Base-by-base conservation (phyloP, 2,797 vertebrate species). In the Rhynchonycteris naso region DNA sequence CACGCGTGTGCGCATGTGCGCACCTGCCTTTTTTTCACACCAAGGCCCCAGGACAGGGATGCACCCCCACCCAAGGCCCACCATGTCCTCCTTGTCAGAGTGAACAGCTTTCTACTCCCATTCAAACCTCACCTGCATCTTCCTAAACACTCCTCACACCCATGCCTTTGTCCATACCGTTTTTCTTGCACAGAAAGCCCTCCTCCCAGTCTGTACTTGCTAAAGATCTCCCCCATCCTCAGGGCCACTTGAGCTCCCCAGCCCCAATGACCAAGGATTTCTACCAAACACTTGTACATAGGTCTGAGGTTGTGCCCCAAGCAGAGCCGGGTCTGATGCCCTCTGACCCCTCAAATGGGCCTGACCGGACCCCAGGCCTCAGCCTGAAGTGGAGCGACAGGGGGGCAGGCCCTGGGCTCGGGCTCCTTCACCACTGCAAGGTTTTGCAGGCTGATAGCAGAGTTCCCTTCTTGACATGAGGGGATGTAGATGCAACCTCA, bases 1-100 rank as follows among this genome's bases (percentile, higher is more conserved):
- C 12, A 22, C 50, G 54, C n/a, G 30, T 66, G 47, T 28, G 4
- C 35, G 26, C 0, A 1, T 56, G 24, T 0, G 12, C 2, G 8
- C 43, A 43, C 18, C 54, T 52, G 52, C 69, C 80, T 38, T 68
- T 35, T 72, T 11, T 72, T 63, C 50, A 50, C 66, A 58, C 21
- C 2, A 47, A 38, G 28, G 15, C 9, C 65, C 30, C 11, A 14
- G 56, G 56, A 26, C 12, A 7, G 22, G 47, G 35, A 47, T 18
- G 19, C 9, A 38, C 30, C 56, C 56, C 33, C 47, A n/a, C 7
- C 3, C 19, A 21, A 59, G 11, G 59, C 59, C 82, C 59, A 47
- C 75, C 18, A 0, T 1, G 43, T 58, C 43, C 87, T 52, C 18
- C n/a, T 3, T 38, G 3, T 38, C 33, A 63, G 52, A 35, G 52